These are phyloP conservation scores for Camelus dromedarius DNA, from an alignment of 2,113 vertebrate species.

Conservation along the genomic window DNA sequence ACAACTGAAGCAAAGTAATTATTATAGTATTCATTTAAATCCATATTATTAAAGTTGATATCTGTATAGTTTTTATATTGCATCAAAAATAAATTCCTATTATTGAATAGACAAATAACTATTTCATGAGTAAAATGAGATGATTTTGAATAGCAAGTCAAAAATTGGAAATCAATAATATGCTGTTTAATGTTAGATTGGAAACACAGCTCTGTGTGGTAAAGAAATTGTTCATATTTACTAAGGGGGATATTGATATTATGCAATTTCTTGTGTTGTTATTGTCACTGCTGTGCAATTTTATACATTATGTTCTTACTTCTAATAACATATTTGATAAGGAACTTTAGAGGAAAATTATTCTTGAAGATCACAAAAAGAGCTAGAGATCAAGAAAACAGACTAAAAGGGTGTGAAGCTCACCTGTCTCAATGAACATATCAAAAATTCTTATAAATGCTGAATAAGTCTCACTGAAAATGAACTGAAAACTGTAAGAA, in stretches of 20 bases:
- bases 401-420: too few species aligned
- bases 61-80: background rate
- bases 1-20: background rate
- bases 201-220: background rate
- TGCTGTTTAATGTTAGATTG: background rate
- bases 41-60: background rate
- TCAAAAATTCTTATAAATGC: too few species aligned
- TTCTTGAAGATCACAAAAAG: background rate
- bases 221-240: background rate
- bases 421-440: too few species aligned
- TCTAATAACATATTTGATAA: background rate
- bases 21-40: background rate
- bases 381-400: too few species aligned
- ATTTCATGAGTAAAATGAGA: background rate
- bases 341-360: background rate
- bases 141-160: background rate
- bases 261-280: background rate
- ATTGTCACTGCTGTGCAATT: background rate
- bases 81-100: background rate
- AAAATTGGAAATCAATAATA: background rate
- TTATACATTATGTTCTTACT: background rate
- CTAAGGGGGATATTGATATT: background rate
- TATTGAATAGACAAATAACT: background rate
- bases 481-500: too few species aligned
- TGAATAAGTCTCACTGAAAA: too few species aligned